Evolutionary conservation across 1,140 invertebrate genomes (phyloP).

Genomic region (Pogonognathellus flavescens): DNA sequence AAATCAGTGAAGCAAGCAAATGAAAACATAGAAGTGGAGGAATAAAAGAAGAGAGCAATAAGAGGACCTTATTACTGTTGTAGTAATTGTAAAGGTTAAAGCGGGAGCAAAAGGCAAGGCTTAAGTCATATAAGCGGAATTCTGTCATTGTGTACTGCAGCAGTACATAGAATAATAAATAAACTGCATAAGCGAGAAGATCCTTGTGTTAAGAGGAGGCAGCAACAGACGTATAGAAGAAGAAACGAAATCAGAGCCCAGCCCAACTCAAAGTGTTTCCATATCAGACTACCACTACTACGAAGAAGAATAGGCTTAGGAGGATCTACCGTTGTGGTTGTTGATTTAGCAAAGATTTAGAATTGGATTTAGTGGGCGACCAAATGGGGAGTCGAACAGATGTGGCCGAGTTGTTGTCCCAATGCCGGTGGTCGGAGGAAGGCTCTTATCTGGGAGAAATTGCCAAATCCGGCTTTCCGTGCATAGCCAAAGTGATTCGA

Average conservation of each 20-base stretch:
- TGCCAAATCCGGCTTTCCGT: conserved; percentile 79
- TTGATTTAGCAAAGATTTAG: too few relatives aligned
- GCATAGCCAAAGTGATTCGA: conserved; percentile 90
- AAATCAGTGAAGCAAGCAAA: conserved; percentile 39
- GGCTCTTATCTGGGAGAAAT: conserved; percentile 83
- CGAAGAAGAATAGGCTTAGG: neutral
- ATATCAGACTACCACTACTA: neutral
- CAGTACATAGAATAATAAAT: too few relatives aligned
- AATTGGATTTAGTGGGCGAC: conserved; percentile 3
- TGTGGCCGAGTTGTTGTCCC: conserved; percentile 67
- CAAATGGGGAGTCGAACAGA: conserved; percentile 63
- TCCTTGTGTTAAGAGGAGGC: neutral
- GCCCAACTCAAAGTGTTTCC: neutral
- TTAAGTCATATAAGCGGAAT: neutral
- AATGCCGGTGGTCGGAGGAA: conserved; percentile 83
- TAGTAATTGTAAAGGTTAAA: conserved; percentile 9
- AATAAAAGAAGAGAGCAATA: conserved; percentile 15
- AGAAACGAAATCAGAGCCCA: conserved; percentile 2
- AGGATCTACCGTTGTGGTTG: too few relatives aligned
- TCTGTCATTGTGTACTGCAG: neutral
- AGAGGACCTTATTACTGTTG: neutral
- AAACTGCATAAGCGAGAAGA: neutral
- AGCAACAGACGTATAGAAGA: neutral
- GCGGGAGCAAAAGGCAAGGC: conserved; percentile 6
- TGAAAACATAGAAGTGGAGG: neutral